Conservation (phyloP, 2,888 invertebrate genomes). For the Lutraria lutraria region DNA sequence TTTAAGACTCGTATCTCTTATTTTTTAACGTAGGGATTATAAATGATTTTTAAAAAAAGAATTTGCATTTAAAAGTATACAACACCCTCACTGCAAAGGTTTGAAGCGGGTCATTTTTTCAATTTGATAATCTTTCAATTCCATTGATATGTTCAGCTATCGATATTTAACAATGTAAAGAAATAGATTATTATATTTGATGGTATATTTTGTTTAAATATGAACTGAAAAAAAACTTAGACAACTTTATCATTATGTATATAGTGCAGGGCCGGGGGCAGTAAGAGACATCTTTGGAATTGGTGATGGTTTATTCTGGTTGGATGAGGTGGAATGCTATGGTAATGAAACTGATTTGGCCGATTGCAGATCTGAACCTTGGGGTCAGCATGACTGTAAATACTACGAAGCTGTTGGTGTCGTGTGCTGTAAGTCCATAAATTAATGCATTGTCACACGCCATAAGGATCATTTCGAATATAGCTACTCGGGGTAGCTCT, state of each 20-base stretch:
- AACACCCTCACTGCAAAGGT: too few relatives aligned
- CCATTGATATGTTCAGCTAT: too few relatives aligned
- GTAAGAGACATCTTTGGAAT: constrained; percentile 44
- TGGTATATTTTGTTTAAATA: neutral
- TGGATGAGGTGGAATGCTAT: constrained; percentile 58
- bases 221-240: neutral
- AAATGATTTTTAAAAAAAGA: too few relatives aligned
- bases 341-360: constrained; percentile 55
- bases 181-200: neutral
- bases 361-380: constrained; percentile 42
- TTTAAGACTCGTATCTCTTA: too few relatives aligned
- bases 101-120: too few relatives aligned
- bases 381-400: constrained; percentile 54
- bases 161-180: neutral
- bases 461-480: too few relatives aligned
- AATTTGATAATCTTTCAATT: too few relatives aligned
- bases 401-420: constrained; percentile 59
- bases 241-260: neutral
- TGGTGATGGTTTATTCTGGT: constrained; percentile 62
- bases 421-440: constrained; percentile 50
- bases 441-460: too few relatives aligned
- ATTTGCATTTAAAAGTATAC: too few relatives aligned
- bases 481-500: too few relatives aligned
- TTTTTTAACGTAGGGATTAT: too few relatives aligned
- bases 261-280: constrained; percentile 32